Evolutionary conservation across 2,797 vertebrate species (phyloP).

Genomic region (Martes flavigula): DNA sequence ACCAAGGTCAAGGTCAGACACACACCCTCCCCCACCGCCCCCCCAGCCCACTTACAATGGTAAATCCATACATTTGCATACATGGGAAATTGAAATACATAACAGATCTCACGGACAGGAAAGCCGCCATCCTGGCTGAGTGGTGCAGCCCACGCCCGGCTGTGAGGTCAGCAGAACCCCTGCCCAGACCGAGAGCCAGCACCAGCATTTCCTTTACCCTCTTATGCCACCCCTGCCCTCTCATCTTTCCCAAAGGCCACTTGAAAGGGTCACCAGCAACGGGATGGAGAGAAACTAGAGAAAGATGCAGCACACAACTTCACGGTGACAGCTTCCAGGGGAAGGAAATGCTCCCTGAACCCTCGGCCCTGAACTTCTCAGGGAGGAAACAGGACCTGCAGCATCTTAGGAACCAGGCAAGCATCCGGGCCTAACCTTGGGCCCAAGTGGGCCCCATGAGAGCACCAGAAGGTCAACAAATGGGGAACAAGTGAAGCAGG

Average conservation of each 20-base stretch:
- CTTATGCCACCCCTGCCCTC: not conserved
- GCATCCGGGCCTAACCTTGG: not conserved
- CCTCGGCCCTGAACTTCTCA: not conserved
- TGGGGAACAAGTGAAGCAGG: not conserved
- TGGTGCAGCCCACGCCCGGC: not conserved
- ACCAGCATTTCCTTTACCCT: slow-evolving; percentile 7
- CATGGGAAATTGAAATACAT: slow-evolving; percentile 42
- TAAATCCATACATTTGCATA: slow-evolving; percentile 69
- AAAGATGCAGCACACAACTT: slow-evolving; percentile 34
- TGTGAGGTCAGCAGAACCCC: not conserved
- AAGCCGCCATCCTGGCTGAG: not conserved
- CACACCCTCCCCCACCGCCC: not conserved
- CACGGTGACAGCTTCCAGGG: not conserved
- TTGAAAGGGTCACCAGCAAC: not conserved
- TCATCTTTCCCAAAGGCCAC: not conserved
- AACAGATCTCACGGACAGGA: slow-evolving; percentile 35
- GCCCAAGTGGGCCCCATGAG: not conserved
- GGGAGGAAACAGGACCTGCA: not conserved
- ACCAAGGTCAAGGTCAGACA: slow-evolving; percentile 72
- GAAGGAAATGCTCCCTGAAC: not conserved
- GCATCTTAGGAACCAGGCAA: slow-evolving; percentile 41
- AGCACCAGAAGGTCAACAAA: not conserved
- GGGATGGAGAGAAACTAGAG: slow-evolving; percentile 38
- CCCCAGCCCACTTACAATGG: slow-evolving; percentile 43
- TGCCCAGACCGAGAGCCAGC: slow-evolving; percentile 29